Base-by-base conservation (phyloP, 2,888 invertebrate species). In the Sarcophaga subvicina region DNA sequence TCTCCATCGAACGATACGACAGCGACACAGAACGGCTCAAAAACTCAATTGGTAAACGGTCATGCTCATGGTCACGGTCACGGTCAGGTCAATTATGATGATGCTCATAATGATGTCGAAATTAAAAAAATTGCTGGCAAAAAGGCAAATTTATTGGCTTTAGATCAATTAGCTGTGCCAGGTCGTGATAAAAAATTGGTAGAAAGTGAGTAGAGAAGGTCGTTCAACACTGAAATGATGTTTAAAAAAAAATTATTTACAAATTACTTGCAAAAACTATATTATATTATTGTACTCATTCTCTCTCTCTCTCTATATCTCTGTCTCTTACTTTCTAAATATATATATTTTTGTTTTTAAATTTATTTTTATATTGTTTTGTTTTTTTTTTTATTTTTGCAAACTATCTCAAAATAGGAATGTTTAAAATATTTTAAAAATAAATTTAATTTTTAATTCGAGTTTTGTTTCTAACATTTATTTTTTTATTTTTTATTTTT, bases 121-220 rank as follows among this genome's bases (percentile, higher is more conserved):
- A 37, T 78, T 83, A 77, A 90, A 73, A 77, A 71, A 72, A 72
- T 11, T 70, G 85, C 78, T 82, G 80, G 80, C 70, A 80, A 86
- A 83, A 88, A 87, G 79, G 67, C 83, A 71, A 87, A 79, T 70
- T 76, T 77, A 87, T 87, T 88, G 87, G 87, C 90, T 75, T 88
- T 89, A 90, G 91, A 91, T 90, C 90, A 91, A 89, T 92, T 92
- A 89, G 89, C 91, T 89, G 90, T 92, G 90, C 92, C 92, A 91
- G 91, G 90, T 92, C 93, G 91, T 93, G 92, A 93, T 91, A 92
- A 90, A 89, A 93, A 92, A 93, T 93, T 93, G 91, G 91, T 92
- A 91, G 93, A 93, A 93, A 92, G 93, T 93, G 93, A 93, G 93
- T 93, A 93, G 89, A 91, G 90, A 90, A 84, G 86, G 82, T 86